Conservation (phyloP, 1,140 invertebrate genomes). For the Cotesia chilonis region DNA sequence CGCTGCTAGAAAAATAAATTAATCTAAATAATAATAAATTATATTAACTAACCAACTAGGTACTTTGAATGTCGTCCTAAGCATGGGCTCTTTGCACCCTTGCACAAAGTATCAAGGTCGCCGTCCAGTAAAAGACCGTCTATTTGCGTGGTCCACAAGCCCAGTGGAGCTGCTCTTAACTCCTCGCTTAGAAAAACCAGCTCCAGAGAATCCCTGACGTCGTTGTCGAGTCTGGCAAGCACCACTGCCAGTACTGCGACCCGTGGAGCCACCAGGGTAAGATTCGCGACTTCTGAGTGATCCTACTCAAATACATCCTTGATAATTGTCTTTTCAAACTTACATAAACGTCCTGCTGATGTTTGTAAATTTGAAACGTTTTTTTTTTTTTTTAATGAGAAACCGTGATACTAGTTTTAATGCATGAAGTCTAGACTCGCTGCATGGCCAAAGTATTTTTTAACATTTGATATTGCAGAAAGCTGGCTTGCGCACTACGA, state of each 20-base stretch:
- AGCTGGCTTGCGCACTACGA: conserved; percentile 52
- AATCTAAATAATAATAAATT: background rate
- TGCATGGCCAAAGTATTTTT: conserved; percentile 39
- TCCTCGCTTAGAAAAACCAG: conserved; percentile 75
- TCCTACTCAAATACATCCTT: background rate
- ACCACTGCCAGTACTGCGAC: conserved; percentile 66
- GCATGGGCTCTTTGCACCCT: conserved; percentile 91
- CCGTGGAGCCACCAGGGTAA: conserved; percentile 71
- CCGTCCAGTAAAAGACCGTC: conserved; percentile 76
- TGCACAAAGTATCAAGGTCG: conserved; percentile 85
- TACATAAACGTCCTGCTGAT: background rate
- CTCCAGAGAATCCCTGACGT: conserved; percentile 87
- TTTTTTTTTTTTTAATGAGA: too few species aligned
- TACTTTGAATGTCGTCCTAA: conserved; percentile 93
- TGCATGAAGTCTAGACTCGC: conserved; percentile 40
- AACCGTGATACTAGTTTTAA: conserved; percentile 4
- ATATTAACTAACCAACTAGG: conserved; percentile 58
- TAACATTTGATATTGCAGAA: conserved; percentile 59
- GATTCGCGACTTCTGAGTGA: conserved; percentile 66
- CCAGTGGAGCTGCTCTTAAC: conserved; percentile 65
- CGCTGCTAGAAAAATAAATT: conserved; percentile 17
- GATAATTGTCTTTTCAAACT: conserved; percentile 17
- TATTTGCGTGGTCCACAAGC: conserved; percentile 72
- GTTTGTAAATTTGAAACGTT: background rate
- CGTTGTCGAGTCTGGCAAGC: conserved; percentile 77